These are phyloP conservation scores for Rhinolophus ferrumequinum DNA, from an alignment of 2,113 vertebrate species.

Conservation along the genomic window DNA sequence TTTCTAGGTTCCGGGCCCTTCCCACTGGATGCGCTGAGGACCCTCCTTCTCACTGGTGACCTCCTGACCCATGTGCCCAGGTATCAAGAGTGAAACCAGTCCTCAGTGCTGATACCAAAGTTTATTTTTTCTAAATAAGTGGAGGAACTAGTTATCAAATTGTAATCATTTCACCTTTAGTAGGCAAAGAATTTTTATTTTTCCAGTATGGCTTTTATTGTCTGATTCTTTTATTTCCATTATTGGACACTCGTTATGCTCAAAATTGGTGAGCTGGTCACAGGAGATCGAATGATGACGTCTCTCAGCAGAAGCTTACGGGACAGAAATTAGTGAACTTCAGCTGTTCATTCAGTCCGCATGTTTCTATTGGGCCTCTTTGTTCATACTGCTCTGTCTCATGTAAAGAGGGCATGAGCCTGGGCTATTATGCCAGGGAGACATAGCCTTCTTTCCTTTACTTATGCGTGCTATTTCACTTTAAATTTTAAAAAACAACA, in stretches of 20 bases:
- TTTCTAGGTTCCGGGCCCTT: fast-evolving
- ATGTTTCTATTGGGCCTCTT: not conserved
- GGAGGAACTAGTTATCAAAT: not conserved
- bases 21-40: not conserved
- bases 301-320: not conserved
- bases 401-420: not conserved
- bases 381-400: not conserved
- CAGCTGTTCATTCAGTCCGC: not conserved
- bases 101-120: not conserved
- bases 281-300: not conserved
- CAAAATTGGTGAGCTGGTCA: not conserved
- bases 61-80: not conserved
- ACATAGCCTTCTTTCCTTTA: not conserved
- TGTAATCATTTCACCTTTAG: not conserved
- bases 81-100: not conserved
- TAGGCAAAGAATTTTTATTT: not conserved
- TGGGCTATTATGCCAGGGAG: not conserved
- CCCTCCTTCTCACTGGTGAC: not conserved
- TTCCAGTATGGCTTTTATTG: not conserved
- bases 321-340: not conserved
- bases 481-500: not conserved
- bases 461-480: not conserved
- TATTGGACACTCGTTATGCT: not conserved
- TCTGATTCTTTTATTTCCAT: not conserved
- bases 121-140: not conserved